Evolutionary conservation across 2,888 invertebrate species (phyloP), one percentile per base, ranked within the genome.

Genomic region (Caenorhabditis panamensis): DNA sequence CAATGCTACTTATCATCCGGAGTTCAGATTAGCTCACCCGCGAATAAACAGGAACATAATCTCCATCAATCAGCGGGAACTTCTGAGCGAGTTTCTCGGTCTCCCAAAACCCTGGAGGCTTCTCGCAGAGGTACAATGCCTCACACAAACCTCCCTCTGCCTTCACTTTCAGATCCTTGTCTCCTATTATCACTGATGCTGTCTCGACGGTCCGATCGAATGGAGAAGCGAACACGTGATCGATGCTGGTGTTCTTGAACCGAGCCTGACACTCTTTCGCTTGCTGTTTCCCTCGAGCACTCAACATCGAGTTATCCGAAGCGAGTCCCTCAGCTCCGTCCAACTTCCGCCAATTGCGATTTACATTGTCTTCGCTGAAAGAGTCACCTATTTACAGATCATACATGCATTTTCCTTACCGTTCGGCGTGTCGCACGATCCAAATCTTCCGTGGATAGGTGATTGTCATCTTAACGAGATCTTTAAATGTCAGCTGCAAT

Each of bases 161-260:
- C 76, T 90, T 89, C 22, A 90, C 87, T n/a, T 69, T 78, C 61
- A 88, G 77, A 20, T 80, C 67, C 44, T 84, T 85, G 8, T 72
- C 75, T 6, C 78, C 83, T 0, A 87, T 77, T 18, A 90, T 84
- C 13, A 66, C 61, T 0, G 86, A 84, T 0, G 89, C 88, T 0
- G 90, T 90, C 44, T 90, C 89, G 18, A 90, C 69, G 5, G 90
- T 90, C 24, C 90, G 64, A 68, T 90, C 90, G 68, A 87, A 90
- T 4, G 90, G 90, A 0, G 89, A 89, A 1, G 87, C 86, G 56
- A 88, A 90, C 8, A 86, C 71, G 67, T 87, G 87, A n/a, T 85
- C 79, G 54, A 90, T 78, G 1, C 79, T 37, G 8, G 87, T 72
- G 24, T 88, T 84, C 16, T 82, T 61, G 75, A 89, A 90, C 37